Evolutionary conservation across 2,113 vertebrate species (phyloP), one percentile per base, ranked within the genome.

Genomic region (Antidorcas marsupialis): DNA sequence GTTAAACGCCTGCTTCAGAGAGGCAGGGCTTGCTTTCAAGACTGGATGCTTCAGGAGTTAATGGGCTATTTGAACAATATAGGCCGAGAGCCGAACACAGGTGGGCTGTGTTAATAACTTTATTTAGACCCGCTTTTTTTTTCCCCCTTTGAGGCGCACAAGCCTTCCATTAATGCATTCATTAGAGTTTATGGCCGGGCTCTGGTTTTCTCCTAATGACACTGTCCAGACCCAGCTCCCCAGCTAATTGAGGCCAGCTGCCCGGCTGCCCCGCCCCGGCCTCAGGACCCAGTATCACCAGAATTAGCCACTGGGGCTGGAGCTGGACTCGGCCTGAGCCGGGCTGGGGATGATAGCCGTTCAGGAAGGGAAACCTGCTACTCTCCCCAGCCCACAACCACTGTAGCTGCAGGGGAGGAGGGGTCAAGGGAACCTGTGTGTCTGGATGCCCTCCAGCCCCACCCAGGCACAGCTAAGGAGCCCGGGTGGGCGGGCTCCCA

Each of bases 31-130:
- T 97, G 97, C 98, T 99, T 99, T 98, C 98, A 99, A 98, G 98
- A 98, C 98, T 98, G 98, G 98, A 98, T 98, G 98, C 98, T 98
- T 96, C 96, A 60, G 98, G 98, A 98, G 98, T 99, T 99, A 99
- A 99, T 99, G 98, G 99, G 98, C 98, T 98, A 98, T 99, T 99
- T 99, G 98, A 99, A 98, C 98, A 98, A 98, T 98, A 97, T 91
- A 98, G 98, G 99, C 99, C 96, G 92, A 97, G 99, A 98, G 97
- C 98, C 97, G 96, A 99, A 99, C 99, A 98, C 99, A 98, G 99
- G 99, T 99, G 97, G 99, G 99, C 99, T 98, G 98, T 98, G 98
- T 99, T 99, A 99, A 99, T 99, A 99, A 99, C 99, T 99, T 99
- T 99, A 99, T 99, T 99, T 99, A 99, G 99, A 98, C 98, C 98